phyloP scores from a whole-genome alignment of 2,888 invertebrate genomes.

The Drosophila mimetica region DNA sequence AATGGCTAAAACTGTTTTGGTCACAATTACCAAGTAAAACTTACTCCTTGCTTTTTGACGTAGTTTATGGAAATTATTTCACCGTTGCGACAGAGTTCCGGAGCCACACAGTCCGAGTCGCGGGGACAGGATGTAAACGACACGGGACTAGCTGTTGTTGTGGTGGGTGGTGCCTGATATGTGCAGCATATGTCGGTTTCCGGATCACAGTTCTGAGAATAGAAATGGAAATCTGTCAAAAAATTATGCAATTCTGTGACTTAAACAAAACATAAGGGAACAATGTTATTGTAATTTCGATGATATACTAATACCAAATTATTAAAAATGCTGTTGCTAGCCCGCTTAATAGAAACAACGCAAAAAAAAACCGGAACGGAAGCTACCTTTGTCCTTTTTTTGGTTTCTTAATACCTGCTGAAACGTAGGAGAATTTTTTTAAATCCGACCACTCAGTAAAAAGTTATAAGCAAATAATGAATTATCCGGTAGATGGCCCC shows the following conservation, averaged over 20 bases:
- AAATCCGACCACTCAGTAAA: too few species aligned
- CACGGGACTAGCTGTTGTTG: conserved; percentile 75
- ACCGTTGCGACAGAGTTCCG: conserved; percentile 82
- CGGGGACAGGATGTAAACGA: conserved; percentile 75
- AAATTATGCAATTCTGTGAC: neutral
- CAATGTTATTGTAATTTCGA: too few species aligned
- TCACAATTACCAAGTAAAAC: conserved; percentile 50
- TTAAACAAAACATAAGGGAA: neutral
- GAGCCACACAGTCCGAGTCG: conserved; percentile 82
- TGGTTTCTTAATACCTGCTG: too few species aligned
- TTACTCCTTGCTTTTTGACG: conserved; percentile 82
- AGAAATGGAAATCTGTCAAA: conserved; percentile 8
- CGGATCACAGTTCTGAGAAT: conserved; percentile 83
- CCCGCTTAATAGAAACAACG: too few species aligned
- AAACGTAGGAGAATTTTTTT: too few species aligned
- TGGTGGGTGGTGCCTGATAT: conserved; percentile 76
- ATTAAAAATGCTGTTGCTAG: too few species aligned
- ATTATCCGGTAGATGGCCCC: too few species aligned
- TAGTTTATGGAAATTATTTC: conserved; percentile 79
- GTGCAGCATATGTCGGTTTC: conserved; percentile 84
- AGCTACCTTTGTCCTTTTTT: too few species aligned
- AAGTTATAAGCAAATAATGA: too few species aligned
- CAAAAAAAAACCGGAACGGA: too few species aligned
- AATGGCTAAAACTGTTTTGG: conserved; percentile 40
- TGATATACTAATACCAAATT: too few species aligned